A percentile compares a stretch with the other conserved stretches of the same genome.
Evolutionary conservation across 1,140 invertebrate genomes (phyloP).

Genomic region (Anadara kagoshimensis): DNA sequence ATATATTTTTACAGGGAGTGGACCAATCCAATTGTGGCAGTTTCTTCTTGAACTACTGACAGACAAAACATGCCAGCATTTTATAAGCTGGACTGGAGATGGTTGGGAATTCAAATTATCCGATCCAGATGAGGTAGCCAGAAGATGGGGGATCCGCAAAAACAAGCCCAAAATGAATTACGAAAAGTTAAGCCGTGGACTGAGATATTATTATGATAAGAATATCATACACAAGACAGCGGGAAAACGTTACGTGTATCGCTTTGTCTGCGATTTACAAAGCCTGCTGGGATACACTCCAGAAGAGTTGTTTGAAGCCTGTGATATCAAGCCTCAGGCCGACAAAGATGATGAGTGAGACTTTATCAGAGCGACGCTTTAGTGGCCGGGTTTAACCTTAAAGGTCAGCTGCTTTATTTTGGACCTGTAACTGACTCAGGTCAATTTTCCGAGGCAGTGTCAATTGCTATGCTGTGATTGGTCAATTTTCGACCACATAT

Average conservation of each 20-base stretch:
- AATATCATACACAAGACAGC: conserved; percentile 96
- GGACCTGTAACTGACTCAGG: too few relatives aligned
- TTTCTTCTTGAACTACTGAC: conserved; percentile 96
- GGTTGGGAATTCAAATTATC: conserved; percentile 99
- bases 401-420: too few relatives aligned
- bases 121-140: conserved; percentile 97
- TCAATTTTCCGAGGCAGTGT: too few relatives aligned
- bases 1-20: conserved; percentile 63
- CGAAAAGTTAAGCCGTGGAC: conserved; percentile 95
- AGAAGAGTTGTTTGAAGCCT: conserved; percentile 70
- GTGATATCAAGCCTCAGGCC: conserved; percentile 72
- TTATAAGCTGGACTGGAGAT: conserved; percentile 98
- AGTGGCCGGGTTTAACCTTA: too few relatives aligned
- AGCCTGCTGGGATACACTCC: conserved; percentile 72
- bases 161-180: conserved; percentile 99
- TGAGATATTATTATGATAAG: conserved; percentile 99
- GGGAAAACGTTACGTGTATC: conserved; percentile 98
- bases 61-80: conserved; percentile 95
- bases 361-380: too few relatives aligned
- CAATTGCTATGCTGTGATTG: too few relatives aligned
- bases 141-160: conserved; percentile 97
- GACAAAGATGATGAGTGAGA: conserved; percentile 72
- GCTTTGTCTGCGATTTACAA: conserved; percentile 98
- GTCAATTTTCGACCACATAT: too few relatives aligned
- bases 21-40: conserved; percentile 87